A percentile compares a stretch with the other conserved stretches of the same genome.
Evolutionary conservation across 2,113 vertebrate genomes (phyloP).

Genomic region (Mesoclemmys tuberculata): DNA sequence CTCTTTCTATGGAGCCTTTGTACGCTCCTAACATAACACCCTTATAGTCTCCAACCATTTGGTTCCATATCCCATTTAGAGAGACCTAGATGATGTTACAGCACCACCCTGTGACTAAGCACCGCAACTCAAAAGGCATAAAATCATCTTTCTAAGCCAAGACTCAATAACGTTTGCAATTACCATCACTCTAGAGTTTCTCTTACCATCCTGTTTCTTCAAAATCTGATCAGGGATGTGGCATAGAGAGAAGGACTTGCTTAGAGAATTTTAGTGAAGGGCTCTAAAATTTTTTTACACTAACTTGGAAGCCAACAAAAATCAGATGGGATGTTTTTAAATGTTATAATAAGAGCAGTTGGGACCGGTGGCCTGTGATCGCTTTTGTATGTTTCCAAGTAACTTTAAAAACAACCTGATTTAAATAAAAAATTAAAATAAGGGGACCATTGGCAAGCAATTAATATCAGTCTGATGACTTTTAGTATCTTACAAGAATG

Average conservation of each 20-base stretch:
- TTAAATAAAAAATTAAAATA: background rate
- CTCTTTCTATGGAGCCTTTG: fast-evolving
- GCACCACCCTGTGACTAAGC: constrained; percentile 30
- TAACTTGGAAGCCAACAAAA: background rate
- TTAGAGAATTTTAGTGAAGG: background rate
- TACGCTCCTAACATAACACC: fast-evolving
- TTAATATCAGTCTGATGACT: background rate
- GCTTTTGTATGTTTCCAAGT: background rate
- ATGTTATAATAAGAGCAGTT: background rate
- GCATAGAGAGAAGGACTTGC: background rate
- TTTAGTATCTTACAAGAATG: background rate
- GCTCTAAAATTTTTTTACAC: background rate
- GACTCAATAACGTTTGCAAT: background rate
- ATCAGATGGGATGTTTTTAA: background rate
- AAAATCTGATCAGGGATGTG: background rate
- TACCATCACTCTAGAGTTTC: background rate
- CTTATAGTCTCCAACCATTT: background rate
- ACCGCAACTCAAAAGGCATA: background rate
- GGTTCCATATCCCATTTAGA: background rate
- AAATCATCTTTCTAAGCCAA: background rate
- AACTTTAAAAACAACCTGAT: background rate
- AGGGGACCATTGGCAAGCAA: background rate
- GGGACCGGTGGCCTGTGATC: background rate
- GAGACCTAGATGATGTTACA: background rate
- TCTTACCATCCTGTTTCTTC: background rate